phyloP scores from a whole-genome alignment of 2,888 invertebrate species.

The Nomada ruficornis region DNA sequence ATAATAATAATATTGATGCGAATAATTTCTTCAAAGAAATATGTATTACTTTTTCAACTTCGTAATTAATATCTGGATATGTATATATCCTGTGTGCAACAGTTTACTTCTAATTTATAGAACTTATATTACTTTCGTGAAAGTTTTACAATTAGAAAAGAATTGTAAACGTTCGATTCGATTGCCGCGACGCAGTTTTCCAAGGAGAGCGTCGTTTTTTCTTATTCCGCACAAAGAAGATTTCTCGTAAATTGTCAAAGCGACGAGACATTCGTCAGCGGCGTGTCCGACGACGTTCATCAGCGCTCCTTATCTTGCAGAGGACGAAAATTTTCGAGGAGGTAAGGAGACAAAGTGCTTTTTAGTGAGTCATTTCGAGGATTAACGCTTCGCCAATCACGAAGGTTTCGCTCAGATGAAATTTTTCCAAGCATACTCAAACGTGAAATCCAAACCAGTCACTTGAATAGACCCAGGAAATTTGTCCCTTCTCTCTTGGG shows the following conservation, averaged over 20 bases:
- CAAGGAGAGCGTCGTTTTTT: neutral
- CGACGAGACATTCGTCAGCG: slow-evolving; percentile 58
- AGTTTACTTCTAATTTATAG: neutral
- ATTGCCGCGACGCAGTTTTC: slow-evolving; percentile 8
- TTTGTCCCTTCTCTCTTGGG: slow-evolving; percentile 44
- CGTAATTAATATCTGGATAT: neutral
- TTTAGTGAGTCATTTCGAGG: slow-evolving; percentile 74
- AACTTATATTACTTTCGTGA: neutral
- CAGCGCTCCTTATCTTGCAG: slow-evolving; percentile 58
- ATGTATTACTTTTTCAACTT: neutral
- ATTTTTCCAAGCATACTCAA: slow-evolving; percentile 69
- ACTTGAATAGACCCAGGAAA: slow-evolving; percentile 18
- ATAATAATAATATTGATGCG: no score
- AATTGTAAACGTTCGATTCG: slow-evolving; percentile 16
- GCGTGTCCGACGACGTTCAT: slow-evolving; percentile 53
- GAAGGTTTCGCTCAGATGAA: slow-evolving; percentile 68
- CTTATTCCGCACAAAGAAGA: slow-evolving; percentile 42
- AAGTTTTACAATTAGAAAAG: neutral
- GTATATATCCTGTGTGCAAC: neutral
- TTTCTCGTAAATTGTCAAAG: slow-evolving; percentile 59
- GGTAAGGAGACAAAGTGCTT: slow-evolving; percentile 72
- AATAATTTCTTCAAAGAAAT: no score
- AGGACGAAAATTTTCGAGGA: slow-evolving; percentile 62
- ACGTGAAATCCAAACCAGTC: slow-evolving; percentile 52
- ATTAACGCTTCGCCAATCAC: slow-evolving; percentile 76